Base-by-base conservation (phyloP, 2,113 vertebrate genomes). In the Himantopus leucocephalus region DNA sequence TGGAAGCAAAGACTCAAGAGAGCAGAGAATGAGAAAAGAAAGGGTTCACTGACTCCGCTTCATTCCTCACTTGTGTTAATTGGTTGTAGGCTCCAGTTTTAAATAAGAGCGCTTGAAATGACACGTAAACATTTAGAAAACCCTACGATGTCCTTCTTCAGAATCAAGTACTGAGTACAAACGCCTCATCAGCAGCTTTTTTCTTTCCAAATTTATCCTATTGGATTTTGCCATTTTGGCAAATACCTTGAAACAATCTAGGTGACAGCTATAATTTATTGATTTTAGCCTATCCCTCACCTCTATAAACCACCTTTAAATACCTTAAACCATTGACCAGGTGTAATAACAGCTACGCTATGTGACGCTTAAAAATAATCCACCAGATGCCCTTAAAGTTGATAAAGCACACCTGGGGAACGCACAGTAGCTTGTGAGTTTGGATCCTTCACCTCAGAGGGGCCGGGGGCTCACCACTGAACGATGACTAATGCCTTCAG, bases 1-100 rank as follows among this genome's bases (percentile, higher is more conserved):
- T 96, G 70, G 48, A 94, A 92, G 91, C 88, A 91, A 94, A 89
- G 83, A 88, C 93, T 90, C 77, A 64, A 91, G 81, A 91, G 94
- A 94, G 90, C 77, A 94, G 73, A 85, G 75, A 90, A 92, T 66
- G 84, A 85, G 81, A 80, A 88, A 86, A 95, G 78, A 81, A 96
- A 96, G 39, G 83, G 92, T 88, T 94, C 92, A 89, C 68, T 92
- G 88, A 88, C 82, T 90, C 92, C 0, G 5, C 52, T 86, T 85
- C 83, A 72, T 86, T 95, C 94, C 56, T 95, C 76, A 29, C 77
- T 95, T 87, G 66, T 64, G 73, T 62, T 92, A 96, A 93, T 90
- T 96, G 91, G 56, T 32, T 78, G 64, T 56, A 87, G 64, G 92
- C 70, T 92, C 64, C 53, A 84, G 45, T 81, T 89, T 94, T 91